Evolutionary conservation across 2,888 invertebrate species (phyloP).

Genomic region (Pyrocoelia pectoralis): DNA sequence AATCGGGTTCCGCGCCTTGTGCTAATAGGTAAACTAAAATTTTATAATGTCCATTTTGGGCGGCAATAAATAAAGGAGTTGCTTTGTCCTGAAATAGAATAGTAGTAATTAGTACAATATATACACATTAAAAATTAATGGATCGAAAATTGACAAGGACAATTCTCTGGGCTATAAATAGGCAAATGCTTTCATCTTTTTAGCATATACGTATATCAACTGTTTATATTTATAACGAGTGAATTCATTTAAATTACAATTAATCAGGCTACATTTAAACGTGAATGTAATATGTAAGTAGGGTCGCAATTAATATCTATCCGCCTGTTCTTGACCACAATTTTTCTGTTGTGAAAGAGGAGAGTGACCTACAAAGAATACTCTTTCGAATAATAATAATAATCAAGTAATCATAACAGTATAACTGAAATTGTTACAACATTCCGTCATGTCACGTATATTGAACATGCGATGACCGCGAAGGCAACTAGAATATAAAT

Average conservation of each 20-base stretch:
- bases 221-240: background rate
- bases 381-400: constrained; percentile 20
- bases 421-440: constrained; percentile 20
- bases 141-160: background rate
- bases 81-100: constrained; percentile 78
- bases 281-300: too few relatives aligned
- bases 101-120: too few relatives aligned
- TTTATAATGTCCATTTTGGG: constrained; percentile 91
- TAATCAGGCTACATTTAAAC: too few relatives aligned
- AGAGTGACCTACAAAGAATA: constrained; percentile 21
- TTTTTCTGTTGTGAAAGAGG: constrained; percentile 3
- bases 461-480: constrained; percentile 10
- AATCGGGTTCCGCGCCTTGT: constrained; percentile 77
- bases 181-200: constrained; percentile 1
- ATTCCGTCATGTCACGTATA: constrained; percentile 25
- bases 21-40: constrained; percentile 76
- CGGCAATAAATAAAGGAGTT: constrained; percentile 89
- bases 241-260: background rate
- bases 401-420: constrained; percentile 27
- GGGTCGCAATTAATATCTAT: background rate
- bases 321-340: constrained; percentile 12
- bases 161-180: background rate
- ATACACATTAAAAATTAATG: background rate
- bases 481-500: background rate
- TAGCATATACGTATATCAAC: background rate